A percentile compares a stretch with the other conserved stretches of the same genome.
These are phyloP conservation scores for Callipepla californica DNA, from an alignment of 2,113 vertebrate species.

Conservation along the genomic window DNA sequence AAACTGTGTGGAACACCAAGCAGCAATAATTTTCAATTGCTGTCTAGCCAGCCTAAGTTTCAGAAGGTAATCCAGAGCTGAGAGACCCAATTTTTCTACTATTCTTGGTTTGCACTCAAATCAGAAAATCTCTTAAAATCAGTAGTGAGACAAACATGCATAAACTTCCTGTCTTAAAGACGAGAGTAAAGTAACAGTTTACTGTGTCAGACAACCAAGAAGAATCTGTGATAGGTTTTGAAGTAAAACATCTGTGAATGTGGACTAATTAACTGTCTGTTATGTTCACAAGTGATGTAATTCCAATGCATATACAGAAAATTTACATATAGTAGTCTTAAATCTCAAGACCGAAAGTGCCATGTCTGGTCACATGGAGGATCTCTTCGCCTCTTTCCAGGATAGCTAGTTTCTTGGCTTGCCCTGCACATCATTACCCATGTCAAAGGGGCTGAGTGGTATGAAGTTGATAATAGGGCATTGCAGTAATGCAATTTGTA, in stretches of 20 bases:
- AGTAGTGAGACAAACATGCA: neutral
- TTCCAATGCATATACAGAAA: rapidly evolving
- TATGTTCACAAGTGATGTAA: neutral
- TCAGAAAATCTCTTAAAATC: neutral
- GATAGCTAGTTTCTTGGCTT: neutral
- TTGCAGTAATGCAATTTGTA: neutral
- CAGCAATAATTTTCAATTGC: neutral
- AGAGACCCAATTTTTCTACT: neutral
- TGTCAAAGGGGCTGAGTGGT: rapidly evolving
- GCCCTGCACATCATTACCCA: neutral
- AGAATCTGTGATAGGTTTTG: neutral
- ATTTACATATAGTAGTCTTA: neutral
- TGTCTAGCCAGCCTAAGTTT: neutral
- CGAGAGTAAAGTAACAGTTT: neutral
- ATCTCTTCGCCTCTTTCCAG: neutral
- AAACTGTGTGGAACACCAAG: neutral
- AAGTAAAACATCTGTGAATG: neutral
- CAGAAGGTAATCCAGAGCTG: neutral
- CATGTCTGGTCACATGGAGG: neutral
- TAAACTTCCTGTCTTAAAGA: neutral
- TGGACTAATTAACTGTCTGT: neutral
- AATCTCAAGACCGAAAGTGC: neutral
- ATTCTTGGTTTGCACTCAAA: neutral
- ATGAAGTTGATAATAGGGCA: neutral
- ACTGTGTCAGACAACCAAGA: neutral